Conservation (phyloP, 2,888 invertebrate species). For the Hyles lineata region DNA sequence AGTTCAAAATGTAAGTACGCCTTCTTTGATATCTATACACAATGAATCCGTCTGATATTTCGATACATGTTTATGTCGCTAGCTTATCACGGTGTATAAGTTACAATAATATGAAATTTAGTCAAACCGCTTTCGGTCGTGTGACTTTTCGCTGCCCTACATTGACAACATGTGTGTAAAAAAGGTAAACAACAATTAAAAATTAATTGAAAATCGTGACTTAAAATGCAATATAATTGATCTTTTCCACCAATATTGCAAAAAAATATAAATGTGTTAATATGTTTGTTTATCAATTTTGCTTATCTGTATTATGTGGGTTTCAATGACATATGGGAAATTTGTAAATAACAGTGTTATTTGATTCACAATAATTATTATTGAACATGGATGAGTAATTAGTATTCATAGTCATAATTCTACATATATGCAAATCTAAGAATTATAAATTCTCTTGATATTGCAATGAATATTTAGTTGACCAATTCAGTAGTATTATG, state of each 20-base stretch:
- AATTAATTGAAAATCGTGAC: not conserved
- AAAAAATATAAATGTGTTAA: not conserved
- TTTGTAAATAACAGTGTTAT: not conserved
- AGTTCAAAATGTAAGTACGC: constrained; percentile 73
- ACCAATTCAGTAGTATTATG: too few relatives aligned
- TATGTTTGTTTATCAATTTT: not conserved
- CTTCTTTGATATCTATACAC: not conserved
- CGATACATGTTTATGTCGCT: not conserved
- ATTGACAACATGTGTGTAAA: not conserved
- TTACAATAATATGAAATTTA: not conserved
- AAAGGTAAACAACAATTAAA: not conserved
- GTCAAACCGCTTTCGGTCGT: not conserved
- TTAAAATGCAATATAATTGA: not conserved
- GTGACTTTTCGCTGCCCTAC: not conserved
- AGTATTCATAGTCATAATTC: too few relatives aligned
- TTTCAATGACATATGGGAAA: not conserved
- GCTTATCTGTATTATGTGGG: not conserved
- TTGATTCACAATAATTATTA: too few relatives aligned
- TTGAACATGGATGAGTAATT: too few relatives aligned
- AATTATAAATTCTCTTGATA: too few relatives aligned
- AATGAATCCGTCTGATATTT: not conserved
- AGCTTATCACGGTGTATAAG: not conserved
- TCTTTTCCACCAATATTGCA: not conserved
- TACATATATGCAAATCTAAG: too few relatives aligned
- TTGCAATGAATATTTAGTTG: too few relatives aligned